Evolutionary conservation across 2,797 vertebrate species (phyloP), one percentile per base, ranked within the genome.

Genomic region (Siniperca undulata): DNA sequence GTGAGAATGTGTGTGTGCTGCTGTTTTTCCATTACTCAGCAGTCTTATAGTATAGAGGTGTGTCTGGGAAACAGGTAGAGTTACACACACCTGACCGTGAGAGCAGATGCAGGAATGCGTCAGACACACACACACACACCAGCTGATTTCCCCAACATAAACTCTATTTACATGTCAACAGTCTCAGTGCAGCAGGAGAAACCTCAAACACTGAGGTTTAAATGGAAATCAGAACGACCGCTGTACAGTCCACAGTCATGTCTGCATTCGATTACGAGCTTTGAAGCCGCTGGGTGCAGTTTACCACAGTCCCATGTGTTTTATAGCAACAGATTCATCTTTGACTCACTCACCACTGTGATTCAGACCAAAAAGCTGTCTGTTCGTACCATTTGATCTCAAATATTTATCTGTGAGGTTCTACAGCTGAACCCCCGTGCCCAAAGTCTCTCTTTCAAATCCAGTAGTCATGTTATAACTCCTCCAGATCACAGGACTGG

Each of bases 21-120:
- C 22, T 52, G 62, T 24, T 1, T 91, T 92, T 86, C 84, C 87
- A 89, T 94, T 89, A 91, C 82, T 91, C 91, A 90, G 93, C 91
- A 91, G 74, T 80, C 71, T 82, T 13, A 53, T 1, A n/a, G 69
- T 24, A 72, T 50, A 74, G 58, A 81, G 91, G 91, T 61, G 91
- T 93, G 89, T 85, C 88, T 90, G 91, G 89, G 77, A 93, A 91
- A 84, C 85, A 88, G 90, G 91, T 92, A 83, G 76, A 60, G 59
- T 89, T 85, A 75, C 91, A 73, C 74, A 82, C 89, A 93, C 90
- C 90, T 90, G 90, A 88, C 59, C 80, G 86, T 90, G 93, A 84
- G 93, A 92, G 88, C 84, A 48, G 62, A 56, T 16, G 60, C 69
- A 82, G 68, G 84, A 88, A 85, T 76, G 58, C 5, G 24, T 85